A percentile compares a stretch with the other conserved stretches of the same genome.
Conservation (phyloP, 2,888 invertebrate species). For the Vannuccia rotundouncinata region DNA sequence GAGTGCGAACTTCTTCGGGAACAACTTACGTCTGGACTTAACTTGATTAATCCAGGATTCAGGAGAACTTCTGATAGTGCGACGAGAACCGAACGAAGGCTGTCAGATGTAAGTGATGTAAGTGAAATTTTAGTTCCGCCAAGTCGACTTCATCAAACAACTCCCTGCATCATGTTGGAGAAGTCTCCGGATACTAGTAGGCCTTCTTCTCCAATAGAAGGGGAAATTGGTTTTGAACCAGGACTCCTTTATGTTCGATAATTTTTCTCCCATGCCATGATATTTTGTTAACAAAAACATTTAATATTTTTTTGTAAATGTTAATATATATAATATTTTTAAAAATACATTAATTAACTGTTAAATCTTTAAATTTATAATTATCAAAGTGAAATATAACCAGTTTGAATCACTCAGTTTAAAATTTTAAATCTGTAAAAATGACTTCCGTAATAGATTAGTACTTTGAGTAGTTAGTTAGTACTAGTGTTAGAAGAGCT, state of each 20-base stretch:
- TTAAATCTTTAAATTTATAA: too few species aligned
- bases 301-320: too few species aligned
- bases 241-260: not conserved
- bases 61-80: not conserved
- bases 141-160: conserved; percentile 1
- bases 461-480: too few species aligned
- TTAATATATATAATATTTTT: too few species aligned
- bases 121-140: not conserved
- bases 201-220: not conserved
- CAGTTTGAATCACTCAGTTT: too few species aligned
- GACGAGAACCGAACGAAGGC: not conserved
- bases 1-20: not conserved
- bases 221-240: not conserved
- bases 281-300: too few species aligned
- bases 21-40: conserved; percentile 1
- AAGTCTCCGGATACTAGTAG: conserved; percentile 1
- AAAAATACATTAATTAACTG: too few species aligned
- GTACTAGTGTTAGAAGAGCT: too few species aligned
- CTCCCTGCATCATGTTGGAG: not conserved
- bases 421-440: too few species aligned
- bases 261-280: too few species aligned
- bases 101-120: not conserved
- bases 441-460: too few species aligned
- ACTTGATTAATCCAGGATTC: not conserved
- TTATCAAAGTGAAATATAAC: too few species aligned